Percentiles rank a stretch among this genome's conserved stretches.
Conservation (phyloP, 2,888 invertebrate genomes). For the Xylota segnis region DNA sequence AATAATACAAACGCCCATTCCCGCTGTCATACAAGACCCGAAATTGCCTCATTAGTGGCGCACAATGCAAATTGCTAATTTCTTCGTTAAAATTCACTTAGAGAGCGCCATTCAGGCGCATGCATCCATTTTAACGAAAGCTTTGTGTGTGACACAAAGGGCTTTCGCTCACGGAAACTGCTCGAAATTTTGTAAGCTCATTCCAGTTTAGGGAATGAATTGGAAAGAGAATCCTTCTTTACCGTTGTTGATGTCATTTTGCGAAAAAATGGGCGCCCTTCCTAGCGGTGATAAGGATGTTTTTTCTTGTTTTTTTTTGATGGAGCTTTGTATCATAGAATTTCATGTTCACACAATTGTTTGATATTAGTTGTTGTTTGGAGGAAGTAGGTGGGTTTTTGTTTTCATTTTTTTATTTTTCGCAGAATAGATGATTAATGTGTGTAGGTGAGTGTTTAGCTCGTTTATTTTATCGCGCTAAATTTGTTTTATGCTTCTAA, state of each 20-base stretch:
- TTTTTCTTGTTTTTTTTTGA: conserved; percentile 10
- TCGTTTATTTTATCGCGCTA: conserved; percentile 31
- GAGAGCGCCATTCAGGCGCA: conserved; percentile 46
- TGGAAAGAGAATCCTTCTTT: neutral
- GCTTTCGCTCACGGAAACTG: conserved; percentile 16
- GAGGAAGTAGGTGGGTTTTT: conserved; percentile 33
- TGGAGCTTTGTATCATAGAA: conserved; percentile 27
- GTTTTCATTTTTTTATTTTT: conserved; percentile 17
- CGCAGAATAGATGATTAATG: conserved; percentile 49
- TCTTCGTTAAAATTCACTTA: conserved; percentile 68
- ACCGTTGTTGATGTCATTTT: conserved; percentile 58
- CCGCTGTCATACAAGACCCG: conserved; percentile 46
- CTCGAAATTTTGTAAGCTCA: conserved; percentile 23
- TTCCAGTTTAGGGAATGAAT: conserved; percentile 20
- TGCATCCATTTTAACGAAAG: conserved; percentile 47
- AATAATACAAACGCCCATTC: conserved; percentile 10
- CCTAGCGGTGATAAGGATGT: conserved; percentile 27
- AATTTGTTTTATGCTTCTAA: conserved; percentile 25
- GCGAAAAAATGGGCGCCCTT: conserved; percentile 29
- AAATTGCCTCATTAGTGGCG: conserved; percentile 67
- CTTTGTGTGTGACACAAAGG: conserved; percentile 2
- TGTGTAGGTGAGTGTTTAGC: conserved; percentile 28
- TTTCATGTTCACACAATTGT: conserved; percentile 56
- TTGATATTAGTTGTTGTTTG: conserved; percentile 52
- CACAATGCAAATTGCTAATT: conserved; percentile 67